Percentiles rank a stretch among this genome's conserved stretches.
Evolutionary conservation across 2,113 vertebrate genomes (phyloP).

Genomic region (Hiodon alosoides): DNA sequence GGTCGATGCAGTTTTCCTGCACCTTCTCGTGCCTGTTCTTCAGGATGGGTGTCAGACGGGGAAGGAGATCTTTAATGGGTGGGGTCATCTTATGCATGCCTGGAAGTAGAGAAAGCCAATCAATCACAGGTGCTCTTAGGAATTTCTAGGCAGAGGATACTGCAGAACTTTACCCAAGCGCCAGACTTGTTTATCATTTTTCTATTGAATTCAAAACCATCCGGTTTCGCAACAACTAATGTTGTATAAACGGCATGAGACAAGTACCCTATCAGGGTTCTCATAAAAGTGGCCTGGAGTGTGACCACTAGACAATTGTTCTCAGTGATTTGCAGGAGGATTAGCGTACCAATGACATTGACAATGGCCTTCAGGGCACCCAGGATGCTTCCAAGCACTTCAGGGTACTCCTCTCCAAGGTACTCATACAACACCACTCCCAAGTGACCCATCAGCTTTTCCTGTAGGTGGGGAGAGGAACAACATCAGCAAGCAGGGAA

Average conservation of each 20-base stretch:
- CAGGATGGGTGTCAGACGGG: constrained; percentile 91
- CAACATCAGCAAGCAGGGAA: neutral
- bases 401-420: constrained; percentile 96
- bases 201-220: too few species aligned
- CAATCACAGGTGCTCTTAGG: too few species aligned
- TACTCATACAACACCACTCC: constrained; percentile 97
- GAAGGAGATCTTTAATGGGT: constrained; percentile 94
- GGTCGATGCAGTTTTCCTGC: constrained; percentile 97
- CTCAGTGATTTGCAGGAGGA: too few species aligned
- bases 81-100: constrained; percentile 99
- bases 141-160: too few species aligned
- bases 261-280: too few species aligned
- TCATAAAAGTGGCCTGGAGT: too few species aligned
- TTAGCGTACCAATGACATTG: constrained; percentile 86
- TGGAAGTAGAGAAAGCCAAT: constrained; percentile 38
- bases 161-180: too few species aligned
- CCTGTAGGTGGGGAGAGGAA: constrained; percentile 60
- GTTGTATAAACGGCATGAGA: too few species aligned
- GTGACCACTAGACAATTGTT: too few species aligned
- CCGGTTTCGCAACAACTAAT: too few species aligned
- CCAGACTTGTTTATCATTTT: too few species aligned
- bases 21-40: constrained; percentile 99
- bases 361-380: constrained; percentile 97
- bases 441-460: constrained; percentile 98
- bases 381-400: constrained; percentile 95